phyloP scores from a whole-genome alignment of 2,888 invertebrate genomes.

The Macrophya annulata region DNA sequence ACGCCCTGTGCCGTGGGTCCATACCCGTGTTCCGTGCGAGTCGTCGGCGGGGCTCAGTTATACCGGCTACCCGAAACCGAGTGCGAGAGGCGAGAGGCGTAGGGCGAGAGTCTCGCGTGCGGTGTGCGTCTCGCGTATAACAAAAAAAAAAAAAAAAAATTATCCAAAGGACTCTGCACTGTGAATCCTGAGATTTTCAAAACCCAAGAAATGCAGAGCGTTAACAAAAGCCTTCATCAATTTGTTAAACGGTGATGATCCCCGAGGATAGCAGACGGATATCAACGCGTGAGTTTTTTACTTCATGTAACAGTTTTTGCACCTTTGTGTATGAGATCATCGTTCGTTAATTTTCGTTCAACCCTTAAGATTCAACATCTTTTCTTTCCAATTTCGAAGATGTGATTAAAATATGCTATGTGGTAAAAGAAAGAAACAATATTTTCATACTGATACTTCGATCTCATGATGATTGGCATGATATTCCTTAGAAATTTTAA shows the following conservation, averaged over 20 bases:
- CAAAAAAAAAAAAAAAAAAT: background rate
- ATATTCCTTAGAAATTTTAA: background rate
- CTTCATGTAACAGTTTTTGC: background rate
- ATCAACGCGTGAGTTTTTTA: slow-evolving; percentile 34
- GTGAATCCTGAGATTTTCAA: background rate
- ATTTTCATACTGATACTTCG: background rate
- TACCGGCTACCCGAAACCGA: slow-evolving; percentile 53
- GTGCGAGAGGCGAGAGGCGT: slow-evolving; percentile 34
- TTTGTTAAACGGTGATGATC: slow-evolving; percentile 26
- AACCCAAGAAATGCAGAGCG: slow-evolving; percentile 22
- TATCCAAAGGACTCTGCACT: background rate
- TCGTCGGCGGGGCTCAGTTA: slow-evolving; percentile 53
- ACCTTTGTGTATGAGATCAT: background rate
- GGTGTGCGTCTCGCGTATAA: slow-evolving; percentile 43
- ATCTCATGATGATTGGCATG: background rate
- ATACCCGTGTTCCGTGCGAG: slow-evolving; percentile 44
- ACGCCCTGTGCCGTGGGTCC: slow-evolving; percentile 56
- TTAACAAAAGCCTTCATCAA: background rate
- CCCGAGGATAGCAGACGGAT: slow-evolving; percentile 43
- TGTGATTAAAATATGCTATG: background rate
- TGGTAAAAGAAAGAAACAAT: background rate
- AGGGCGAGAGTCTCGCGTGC: slow-evolving; percentile 30
- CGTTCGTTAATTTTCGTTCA: background rate
- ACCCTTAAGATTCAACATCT: background rate
- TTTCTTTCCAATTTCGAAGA: background rate